Conservation (phyloP, 1,140 invertebrate species). For the Xylocopa sonorina region DNA sequence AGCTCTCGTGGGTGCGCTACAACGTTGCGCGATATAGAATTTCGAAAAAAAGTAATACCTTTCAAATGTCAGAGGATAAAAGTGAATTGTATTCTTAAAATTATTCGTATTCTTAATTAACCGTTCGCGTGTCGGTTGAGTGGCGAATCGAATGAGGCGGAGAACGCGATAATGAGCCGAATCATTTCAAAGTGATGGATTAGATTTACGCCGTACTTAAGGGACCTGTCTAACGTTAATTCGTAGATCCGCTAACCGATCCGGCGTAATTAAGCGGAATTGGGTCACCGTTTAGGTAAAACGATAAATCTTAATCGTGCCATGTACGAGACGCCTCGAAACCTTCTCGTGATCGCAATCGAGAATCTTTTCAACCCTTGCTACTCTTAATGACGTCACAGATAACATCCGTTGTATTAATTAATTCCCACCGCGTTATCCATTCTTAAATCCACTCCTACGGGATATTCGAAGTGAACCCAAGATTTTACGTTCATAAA, state of each 20-base stretch:
- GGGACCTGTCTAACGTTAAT: background rate
- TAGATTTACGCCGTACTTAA: background rate
- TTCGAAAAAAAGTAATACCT: no score
- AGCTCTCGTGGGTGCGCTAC: no score
- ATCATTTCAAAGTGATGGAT: slow-evolving; percentile 30
- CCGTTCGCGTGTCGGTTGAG: background rate
- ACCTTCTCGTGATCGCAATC: background rate
- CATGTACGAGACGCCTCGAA: background rate
- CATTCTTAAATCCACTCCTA: background rate
- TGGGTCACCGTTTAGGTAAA: background rate
- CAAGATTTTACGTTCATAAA: no score
- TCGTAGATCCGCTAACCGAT: background rate
- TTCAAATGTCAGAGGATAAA: no score
- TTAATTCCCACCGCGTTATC: background rate
- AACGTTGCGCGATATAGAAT: no score
- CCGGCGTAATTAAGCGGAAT: background rate
- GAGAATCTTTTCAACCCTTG: no score
- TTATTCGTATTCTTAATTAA: background rate
- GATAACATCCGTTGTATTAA: background rate
- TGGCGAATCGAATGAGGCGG: background rate
- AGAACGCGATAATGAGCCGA: background rate
- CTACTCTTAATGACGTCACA: no score
- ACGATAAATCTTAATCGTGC: background rate
- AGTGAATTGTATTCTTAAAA: no score
- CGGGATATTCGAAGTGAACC: background rate